Evolutionary conservation across 2,888 invertebrate species (phyloP).

Genomic region (Sarcophaga subvicina): DNA sequence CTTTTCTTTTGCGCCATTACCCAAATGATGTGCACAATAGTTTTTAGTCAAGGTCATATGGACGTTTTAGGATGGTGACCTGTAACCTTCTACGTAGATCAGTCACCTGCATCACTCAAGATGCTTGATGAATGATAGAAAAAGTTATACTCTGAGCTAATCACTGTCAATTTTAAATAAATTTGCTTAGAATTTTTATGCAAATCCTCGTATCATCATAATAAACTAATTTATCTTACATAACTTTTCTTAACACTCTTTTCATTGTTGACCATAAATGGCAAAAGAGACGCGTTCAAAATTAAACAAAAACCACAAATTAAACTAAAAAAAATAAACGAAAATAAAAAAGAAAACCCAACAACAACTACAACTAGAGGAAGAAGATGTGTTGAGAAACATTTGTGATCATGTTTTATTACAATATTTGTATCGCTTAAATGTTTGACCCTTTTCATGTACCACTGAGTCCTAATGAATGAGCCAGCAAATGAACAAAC

Average conservation of each 20-base stretch:
- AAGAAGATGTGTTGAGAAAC: slow-evolving; percentile 3
- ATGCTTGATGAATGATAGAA: no score
- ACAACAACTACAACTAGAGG: slow-evolving; percentile 1
- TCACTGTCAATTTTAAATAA: background rate
- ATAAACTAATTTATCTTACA: slow-evolving; percentile 24
- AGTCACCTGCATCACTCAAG: no score
- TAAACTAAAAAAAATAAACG: background rate
- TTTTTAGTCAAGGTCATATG: no score
- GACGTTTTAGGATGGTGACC: no score
- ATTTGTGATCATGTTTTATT: slow-evolving; percentile 61
- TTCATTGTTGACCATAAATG: slow-evolving; percentile 49
- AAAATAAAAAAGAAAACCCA: background rate
- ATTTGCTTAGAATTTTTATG: background rate
- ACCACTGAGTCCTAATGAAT: slow-evolving; percentile 64
- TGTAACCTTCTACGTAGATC: no score
- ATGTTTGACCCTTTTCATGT: slow-evolving; percentile 67
- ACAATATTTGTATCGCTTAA: slow-evolving; percentile 66
- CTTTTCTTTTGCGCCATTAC: no score
- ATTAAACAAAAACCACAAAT: background rate
- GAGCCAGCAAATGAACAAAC: background rate
- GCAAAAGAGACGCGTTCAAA: background rate
- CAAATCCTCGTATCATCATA: background rate
- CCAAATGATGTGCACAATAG: no score
- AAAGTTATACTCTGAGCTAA: no score
- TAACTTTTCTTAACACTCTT: slow-evolving; percentile 54